Conservation (phyloP, 2,113 vertebrate genomes). For the Oncorhynchus kisutch region DNA sequence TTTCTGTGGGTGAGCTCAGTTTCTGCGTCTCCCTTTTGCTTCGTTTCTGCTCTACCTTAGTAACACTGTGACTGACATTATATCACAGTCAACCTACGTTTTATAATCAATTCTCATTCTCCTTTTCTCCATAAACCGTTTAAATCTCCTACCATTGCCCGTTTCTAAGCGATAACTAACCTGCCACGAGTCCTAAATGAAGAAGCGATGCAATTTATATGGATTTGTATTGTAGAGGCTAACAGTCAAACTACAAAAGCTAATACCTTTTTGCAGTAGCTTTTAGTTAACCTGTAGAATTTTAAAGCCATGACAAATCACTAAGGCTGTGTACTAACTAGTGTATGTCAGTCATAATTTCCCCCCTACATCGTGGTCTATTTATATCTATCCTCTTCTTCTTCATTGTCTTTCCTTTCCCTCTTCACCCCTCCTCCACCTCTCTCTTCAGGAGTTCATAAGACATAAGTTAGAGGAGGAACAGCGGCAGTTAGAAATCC, state of each 20-base stretch:
- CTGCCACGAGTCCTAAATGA: constrained; percentile 1
- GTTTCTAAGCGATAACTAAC: not conserved
- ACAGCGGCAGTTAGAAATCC: constrained; percentile 91
- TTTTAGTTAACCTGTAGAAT: too few species aligned
- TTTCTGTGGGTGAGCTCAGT: constrained; percentile 68
- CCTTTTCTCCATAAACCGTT: too few species aligned
- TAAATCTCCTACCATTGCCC: constrained; percentile 6
- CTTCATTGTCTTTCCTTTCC: constrained; percentile 23
- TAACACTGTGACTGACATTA: constrained; percentile 55
- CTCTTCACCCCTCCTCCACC: constrained; percentile 41
- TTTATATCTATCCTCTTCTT: constrained; percentile 29
- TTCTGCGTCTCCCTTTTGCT: constrained; percentile 45
- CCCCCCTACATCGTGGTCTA: constrained; percentile 22
- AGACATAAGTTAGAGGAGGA: constrained; percentile 93
- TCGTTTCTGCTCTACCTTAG: constrained; percentile 52
- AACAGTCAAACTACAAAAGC: not conserved
- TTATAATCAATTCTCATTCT: not conserved
- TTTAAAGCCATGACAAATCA: not conserved
- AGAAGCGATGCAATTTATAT: constrained; percentile 3
- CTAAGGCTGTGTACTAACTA: not conserved
- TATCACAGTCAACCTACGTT: constrained; percentile 31
- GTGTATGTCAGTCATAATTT: constrained; percentile 19
- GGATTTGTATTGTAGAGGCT: not conserved
- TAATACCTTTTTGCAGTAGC: not conserved
- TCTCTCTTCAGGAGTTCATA: constrained; percentile 83